These are phyloP conservation scores for Periophthalmus modestus DNA, from an alignment of 2,113 vertebrate species.

Conservation along the genomic window DNA sequence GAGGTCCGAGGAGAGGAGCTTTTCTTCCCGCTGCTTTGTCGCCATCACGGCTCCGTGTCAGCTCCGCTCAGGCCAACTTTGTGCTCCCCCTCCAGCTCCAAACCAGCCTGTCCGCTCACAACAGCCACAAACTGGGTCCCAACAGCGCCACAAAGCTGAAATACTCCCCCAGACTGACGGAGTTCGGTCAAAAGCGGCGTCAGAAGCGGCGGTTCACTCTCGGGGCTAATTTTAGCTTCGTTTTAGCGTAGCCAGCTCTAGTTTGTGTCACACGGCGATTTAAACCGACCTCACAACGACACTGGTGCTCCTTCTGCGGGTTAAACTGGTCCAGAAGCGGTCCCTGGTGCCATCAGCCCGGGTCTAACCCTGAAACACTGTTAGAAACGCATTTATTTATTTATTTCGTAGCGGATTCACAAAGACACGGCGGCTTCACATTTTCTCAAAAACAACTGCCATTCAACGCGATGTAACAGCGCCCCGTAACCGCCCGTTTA, in stretches of 20 bases:
- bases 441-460: slow-evolving; percentile 76
- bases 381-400: slow-evolving; percentile 49
- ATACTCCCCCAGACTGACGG: background rate
- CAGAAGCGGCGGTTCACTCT: slow-evolving; percentile 16
- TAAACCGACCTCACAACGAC: slow-evolving; percentile 46
- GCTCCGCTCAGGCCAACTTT: background rate
- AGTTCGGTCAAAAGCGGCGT: background rate
- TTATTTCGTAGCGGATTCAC: slow-evolving; percentile 61
- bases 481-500: background rate
- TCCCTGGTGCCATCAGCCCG: background rate
- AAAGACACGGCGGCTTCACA: slow-evolving; percentile 69
- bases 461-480: slow-evolving; percentile 65
- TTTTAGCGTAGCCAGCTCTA: slow-evolving; percentile 56
- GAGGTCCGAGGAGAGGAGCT: background rate
- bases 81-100: background rate
- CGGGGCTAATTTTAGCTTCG: slow-evolving; percentile 61
- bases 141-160: background rate
- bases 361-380: background rate
- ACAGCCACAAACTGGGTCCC: background rate
- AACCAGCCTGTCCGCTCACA: background rate
- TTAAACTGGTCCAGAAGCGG: background rate
- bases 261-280: slow-evolving; percentile 60
- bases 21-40: slow-evolving; percentile 8
- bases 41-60: background rate
- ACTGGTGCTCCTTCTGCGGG: background rate